phyloP scores from a whole-genome alignment of 2,888 invertebrate genomes.

The Thumatha senex region DNA sequence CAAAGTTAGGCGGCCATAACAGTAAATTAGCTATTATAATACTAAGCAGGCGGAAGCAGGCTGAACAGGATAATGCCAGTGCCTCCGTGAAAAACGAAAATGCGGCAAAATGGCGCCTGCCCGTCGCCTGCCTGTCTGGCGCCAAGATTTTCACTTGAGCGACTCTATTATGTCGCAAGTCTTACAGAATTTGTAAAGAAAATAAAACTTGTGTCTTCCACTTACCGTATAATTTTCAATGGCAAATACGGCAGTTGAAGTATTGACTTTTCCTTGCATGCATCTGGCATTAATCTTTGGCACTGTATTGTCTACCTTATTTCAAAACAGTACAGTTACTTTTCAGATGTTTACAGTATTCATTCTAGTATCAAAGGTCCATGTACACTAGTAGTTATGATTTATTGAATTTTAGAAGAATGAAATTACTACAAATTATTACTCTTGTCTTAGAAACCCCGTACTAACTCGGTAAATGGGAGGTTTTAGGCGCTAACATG shows the following conservation, averaged over 20 bases:
- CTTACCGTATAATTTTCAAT: conserved; percentile 11
- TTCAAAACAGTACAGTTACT: not conserved
- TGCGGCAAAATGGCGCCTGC: conserved; percentile 66
- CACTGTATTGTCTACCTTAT: conserved; percentile 20
- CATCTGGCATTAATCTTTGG: conserved; percentile 13
- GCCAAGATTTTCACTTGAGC: conserved; percentile 54
- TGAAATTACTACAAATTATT: no score
- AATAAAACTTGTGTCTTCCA: conserved; percentile 2
- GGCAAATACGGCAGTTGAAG: conserved; percentile 33
- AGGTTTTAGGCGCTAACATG: no score
- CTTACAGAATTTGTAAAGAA: not conserved
- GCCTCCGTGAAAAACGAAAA: conserved; percentile 55
- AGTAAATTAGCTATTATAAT: conserved; percentile 71
- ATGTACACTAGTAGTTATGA: not conserved
- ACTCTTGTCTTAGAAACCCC: no score
- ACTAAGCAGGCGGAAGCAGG: conserved; percentile 64
- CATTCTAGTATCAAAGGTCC: not conserved
- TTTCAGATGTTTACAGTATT: conserved; percentile 6
- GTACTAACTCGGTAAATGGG: no score
- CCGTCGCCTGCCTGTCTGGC: conserved; percentile 65
- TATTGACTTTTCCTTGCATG: conserved; percentile 52
- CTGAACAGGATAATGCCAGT: conserved; percentile 54
- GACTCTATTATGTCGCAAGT: conserved; percentile 43
- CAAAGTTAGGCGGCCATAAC: conserved; percentile 59
- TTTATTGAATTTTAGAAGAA: not conserved